Evolutionary conservation across 2,113 vertebrate genomes (phyloP).

Genomic region (Scortum barcoo): DNA sequence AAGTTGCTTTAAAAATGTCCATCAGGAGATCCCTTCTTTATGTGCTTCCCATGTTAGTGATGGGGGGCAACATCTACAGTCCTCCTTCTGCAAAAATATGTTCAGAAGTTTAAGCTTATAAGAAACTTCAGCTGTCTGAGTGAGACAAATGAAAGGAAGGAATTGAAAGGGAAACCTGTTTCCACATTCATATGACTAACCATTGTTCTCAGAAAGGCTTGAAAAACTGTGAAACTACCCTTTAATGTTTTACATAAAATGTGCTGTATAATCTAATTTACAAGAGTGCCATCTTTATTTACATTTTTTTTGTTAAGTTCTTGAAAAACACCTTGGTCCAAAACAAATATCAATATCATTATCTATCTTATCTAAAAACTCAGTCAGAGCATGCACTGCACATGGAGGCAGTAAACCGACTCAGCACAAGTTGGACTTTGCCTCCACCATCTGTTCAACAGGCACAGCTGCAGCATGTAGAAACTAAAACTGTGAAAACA

Average conservation of each 20-base stretch:
- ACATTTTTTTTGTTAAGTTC: neutral
- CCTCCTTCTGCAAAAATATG: no score
- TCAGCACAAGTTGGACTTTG: conserved; percentile 41
- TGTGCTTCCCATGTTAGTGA: no score
- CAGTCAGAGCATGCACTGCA: rapidly evolving
- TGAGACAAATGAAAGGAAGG: no score
- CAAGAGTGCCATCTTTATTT: neutral
- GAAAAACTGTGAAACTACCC: neutral
- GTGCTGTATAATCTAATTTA: neutral
- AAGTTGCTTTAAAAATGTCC: no score
- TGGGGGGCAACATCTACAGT: no score
- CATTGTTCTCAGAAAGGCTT: neutral
- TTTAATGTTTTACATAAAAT: neutral
- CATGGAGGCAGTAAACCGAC: neutral
- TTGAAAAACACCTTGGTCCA: neutral
- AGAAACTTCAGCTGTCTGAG: no score
- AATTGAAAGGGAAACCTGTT: neutral
- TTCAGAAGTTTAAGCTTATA: no score
- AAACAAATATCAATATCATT: neutral
- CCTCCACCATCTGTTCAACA: conserved; percentile 62
- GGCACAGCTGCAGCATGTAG: conserved; percentile 33
- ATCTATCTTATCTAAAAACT: neutral
- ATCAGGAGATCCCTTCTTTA: no score
- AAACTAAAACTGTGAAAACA: neutral
- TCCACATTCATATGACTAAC: neutral